Evolutionary conservation across 2,797 vertebrate genomes (phyloP), one percentile per base, ranked within the genome.

Genomic region (Threskiornis aethiopicus): DNA sequence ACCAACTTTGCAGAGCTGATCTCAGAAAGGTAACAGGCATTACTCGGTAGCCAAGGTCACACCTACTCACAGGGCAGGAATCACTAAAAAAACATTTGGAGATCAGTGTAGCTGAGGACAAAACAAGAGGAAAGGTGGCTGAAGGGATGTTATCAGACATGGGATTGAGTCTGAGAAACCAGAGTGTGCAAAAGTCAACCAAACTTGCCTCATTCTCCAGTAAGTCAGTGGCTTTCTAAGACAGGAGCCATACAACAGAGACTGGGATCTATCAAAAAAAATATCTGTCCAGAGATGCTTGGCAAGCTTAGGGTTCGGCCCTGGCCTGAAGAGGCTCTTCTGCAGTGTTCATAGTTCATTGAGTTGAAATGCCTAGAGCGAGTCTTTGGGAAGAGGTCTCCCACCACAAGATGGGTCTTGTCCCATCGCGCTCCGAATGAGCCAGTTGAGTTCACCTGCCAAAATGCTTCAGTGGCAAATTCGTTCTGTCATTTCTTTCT

Each of bases 401-500:
- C 57, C 46, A 70, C 39, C 75, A 61, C 26, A 13, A 33, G 26
- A 15, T 65, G 41, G 41, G 13, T 70, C 75, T 75, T 89, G 57
- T 89, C 81, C 88, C 35, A 13, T 10, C 0, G 0, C 47, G 16
- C 51, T 88, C 51, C 0, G 0, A 64, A 35, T 22, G 47, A 96
- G n/a, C 61, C 65, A 13, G 78, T 46, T 66, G 81, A 93, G 49
- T 66, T 62, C 1, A 0, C 73, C n/a, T 55, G 91, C 55, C 62
- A 61, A 41, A 67, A 67, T 59, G 35, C 66, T 72, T 98, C 96
- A 98, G 93, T 98, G 99, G 97, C 99, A 99, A 97, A 99, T 99
- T 86, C 98, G 98, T 97, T 99, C 99, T 71, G 99, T 99, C 99
- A 99, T 99, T 97, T 99, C 99, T 98, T 98, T 99, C 99, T 99